Conservation (phyloP, 1,140 invertebrate species). For the Lucilia cuprina region DNA sequence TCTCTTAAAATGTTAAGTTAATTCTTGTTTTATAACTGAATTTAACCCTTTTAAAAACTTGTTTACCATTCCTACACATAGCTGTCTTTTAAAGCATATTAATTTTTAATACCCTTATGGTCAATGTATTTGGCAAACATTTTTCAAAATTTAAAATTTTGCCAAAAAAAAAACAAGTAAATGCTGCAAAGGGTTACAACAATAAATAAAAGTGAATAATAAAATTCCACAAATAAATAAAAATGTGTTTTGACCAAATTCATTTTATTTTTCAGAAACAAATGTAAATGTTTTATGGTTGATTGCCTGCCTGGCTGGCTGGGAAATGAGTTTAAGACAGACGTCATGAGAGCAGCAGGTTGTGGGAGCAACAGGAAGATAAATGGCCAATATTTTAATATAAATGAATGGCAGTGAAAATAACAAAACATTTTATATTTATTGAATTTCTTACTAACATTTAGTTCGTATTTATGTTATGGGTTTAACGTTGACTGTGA, state of each 20-base stretch:
- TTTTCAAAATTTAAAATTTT: not conserved
- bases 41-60: too few relatives aligned
- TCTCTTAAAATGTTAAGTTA: too few relatives aligned
- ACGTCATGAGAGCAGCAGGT: not conserved
- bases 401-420: not conserved
- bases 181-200: too few relatives aligned
- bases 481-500: not conserved
- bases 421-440: not conserved
- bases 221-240: not conserved
- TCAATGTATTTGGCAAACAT: not conserved
- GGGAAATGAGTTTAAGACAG: not conserved
- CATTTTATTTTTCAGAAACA: not conserved
- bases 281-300: not conserved
- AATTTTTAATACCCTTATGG: not conserved
- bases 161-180: too few relatives aligned
- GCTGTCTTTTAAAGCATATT: not conserved
- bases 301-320: not conserved
- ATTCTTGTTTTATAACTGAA: too few relatives aligned
- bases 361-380: not conserved
- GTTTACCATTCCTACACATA: too few relatives aligned
- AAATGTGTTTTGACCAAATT: not conserved
- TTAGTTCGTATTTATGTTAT: not conserved
- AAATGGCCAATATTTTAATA: not conserved
- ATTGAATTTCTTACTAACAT: not conserved
- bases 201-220: not conserved